A percentile compares a stretch with the other conserved stretches of the same genome.
phyloP scores from a whole-genome alignment of 1,140 invertebrate genomes.

The Frieseomelitta varia region DNA sequence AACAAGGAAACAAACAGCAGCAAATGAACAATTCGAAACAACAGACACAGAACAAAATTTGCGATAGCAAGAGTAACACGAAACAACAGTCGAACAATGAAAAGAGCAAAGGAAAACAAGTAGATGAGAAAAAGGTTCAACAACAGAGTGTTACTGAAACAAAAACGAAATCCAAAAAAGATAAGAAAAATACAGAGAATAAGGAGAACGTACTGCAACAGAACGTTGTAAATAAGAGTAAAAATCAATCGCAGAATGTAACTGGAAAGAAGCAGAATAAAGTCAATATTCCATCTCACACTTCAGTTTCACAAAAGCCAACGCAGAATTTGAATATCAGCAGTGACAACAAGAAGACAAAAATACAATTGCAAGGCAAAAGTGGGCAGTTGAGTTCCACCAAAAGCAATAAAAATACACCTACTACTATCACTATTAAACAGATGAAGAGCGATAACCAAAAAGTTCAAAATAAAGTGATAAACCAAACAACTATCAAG shows the following conservation, averaged over 20 bases:
- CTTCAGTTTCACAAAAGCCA: slow-evolving; percentile 59
- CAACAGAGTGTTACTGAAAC: slow-evolving; percentile 56
- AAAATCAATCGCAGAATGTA: slow-evolving; percentile 64
- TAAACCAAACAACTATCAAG: slow-evolving; percentile 51
- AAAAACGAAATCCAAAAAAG: slow-evolving; percentile 75
- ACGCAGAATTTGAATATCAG: slow-evolving; percentile 61
- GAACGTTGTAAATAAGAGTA: slow-evolving; percentile 56
- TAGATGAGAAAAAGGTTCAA: slow-evolving; percentile 67
- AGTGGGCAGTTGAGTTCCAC: slow-evolving; percentile 51
- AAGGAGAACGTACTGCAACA: slow-evolving; percentile 75
- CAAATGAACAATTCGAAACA: slow-evolving; percentile 67
- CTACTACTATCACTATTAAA: slow-evolving; percentile 20
- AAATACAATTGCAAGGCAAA: slow-evolving; percentile 63
- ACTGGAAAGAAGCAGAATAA: slow-evolving; percentile 70
- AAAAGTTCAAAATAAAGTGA: slow-evolving; percentile 49
- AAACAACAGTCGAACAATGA: slow-evolving; percentile 66
- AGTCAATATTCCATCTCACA: slow-evolving; percentile 54
- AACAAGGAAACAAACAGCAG: slow-evolving; percentile 65
- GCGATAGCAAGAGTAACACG: slow-evolving; percentile 43
- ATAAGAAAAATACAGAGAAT: slow-evolving; percentile 77
- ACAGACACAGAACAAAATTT: slow-evolving; percentile 53
- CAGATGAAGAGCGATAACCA: slow-evolving; percentile 54
- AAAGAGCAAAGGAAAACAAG: slow-evolving; percentile 69
- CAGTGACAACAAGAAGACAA: slow-evolving; percentile 63
- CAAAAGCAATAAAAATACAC: background rate